These are phyloP conservation scores for Xenus cinereus DNA, from an alignment of 2,113 vertebrate genomes.

Conservation along the genomic window DNA sequence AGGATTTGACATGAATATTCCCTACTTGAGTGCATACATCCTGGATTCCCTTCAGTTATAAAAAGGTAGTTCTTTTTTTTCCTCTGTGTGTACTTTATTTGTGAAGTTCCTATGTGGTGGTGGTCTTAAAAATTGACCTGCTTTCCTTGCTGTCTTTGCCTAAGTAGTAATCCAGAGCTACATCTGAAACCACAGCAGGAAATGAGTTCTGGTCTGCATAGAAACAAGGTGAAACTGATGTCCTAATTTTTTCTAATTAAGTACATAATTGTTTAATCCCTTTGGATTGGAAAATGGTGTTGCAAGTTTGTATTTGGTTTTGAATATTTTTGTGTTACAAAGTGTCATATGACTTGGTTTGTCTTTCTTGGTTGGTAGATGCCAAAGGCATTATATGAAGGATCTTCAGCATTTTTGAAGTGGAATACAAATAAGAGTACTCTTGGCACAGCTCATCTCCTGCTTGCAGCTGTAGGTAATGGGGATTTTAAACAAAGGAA, in stretches of 20 bases:
- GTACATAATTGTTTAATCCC: not conserved
- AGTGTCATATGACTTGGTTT: not conserved
- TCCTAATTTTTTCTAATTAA: constrained; percentile 42
- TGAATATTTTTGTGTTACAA: not conserved
- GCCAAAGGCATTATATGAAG: not conserved
- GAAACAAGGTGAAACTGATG: not conserved
- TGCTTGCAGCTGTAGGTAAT: not conserved
- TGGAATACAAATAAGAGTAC: not conserved
- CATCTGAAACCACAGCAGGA: not conserved
- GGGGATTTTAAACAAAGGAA: not conserved
- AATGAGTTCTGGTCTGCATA: not conserved
- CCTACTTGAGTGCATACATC: not conserved
- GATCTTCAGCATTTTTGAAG: not conserved
- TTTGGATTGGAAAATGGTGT: not conserved
- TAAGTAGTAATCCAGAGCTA: not conserved
- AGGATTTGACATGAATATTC: not conserved
- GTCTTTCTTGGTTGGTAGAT: not conserved
- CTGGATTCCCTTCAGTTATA: not conserved
- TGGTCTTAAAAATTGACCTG: not conserved
- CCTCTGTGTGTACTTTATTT: not conserved
- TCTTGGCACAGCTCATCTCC: not conserved
- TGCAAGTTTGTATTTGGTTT: not conserved
- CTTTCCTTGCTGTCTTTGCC: not conserved
- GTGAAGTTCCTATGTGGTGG: not conserved
- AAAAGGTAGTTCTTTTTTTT: not conserved